Evolutionary conservation across 35 echinoderm and acorn worm species (phyloP), one percentile per base, ranked within the genome.

Genomic region (Lytechinus pictus): DNA sequence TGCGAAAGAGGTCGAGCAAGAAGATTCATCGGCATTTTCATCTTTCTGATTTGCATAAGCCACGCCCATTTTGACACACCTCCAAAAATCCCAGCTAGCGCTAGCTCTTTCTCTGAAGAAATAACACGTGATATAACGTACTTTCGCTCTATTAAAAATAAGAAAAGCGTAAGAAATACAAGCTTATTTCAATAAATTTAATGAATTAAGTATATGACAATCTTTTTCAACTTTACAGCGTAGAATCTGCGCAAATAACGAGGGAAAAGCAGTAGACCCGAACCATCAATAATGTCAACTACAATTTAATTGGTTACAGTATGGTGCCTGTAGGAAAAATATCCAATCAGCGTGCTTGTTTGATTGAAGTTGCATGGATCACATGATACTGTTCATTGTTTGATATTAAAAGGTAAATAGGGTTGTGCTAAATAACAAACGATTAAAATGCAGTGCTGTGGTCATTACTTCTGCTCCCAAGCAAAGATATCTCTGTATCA

Each of bases 1-100:
- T 94, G 53, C 66, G 66, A 96, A 96, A 96, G 95, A 96, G 95
- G 79, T 19, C 92, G 58, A 27, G 0, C 9, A 60, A 6, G 14
- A 51, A 14, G 21, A 53, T 79, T 7, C 94, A 94, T 21, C 92
- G 92, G 54, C 54, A 94, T 55, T 94, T 94, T 57, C 57, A 94
- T 57, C 52, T 94, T 57, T 57, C 28, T 94, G 55, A 94, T 94
- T 94, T 94, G 92, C 92, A 94, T 94, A 61, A 56, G 19, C 16
- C 57, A 57, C 57, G 92, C 88, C 88, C 88, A 90, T 27, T 12
- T 44, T 10, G 10, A 90, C 29, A 52, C 88, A 44, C 88, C 28
- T 90, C 52, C 88, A 90, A 79, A 44, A 79, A 79, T 79, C 66
- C 24, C 66, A 79, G 66, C 66, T 79, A 7, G 8, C 33, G 33